These are phyloP conservation scores for Eristalinus aeneus DNA, from an alignment of 2,888 invertebrate genomes.

Conservation along the genomic window DNA sequence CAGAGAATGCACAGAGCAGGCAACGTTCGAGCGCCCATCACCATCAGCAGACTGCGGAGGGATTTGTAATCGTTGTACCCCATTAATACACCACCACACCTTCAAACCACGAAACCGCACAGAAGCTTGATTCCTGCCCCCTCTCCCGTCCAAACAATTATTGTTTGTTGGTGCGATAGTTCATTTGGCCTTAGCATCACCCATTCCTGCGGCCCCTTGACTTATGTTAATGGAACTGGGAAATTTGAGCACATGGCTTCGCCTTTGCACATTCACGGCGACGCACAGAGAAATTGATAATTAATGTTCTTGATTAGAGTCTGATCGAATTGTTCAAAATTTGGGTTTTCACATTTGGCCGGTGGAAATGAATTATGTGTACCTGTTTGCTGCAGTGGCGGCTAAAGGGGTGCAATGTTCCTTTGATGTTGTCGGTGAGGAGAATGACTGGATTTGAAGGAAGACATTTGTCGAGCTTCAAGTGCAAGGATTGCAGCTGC, in stretches of 20 bases:
- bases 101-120: neutral
- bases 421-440: too few relatives aligned
- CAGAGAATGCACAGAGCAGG: neutral
- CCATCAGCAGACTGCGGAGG: neutral
- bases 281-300: neutral
- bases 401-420: too few relatives aligned
- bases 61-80: neutral
- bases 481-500: too few relatives aligned
- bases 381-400: too few relatives aligned
- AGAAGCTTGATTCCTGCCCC: neutral
- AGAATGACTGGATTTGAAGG: too few relatives aligned
- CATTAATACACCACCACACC: neutral
- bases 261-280: neutral
- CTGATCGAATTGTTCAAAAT: neutral
- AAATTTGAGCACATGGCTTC: neutral
- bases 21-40: neutral
- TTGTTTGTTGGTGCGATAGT: neutral
- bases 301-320: neutral
- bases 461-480: too few relatives aligned
- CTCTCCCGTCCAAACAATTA: neutral
- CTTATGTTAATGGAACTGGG: neutral
- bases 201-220: neutral
- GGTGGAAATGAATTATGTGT: too few relatives aligned
- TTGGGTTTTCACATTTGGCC: too few relatives aligned
- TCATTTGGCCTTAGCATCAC: neutral